phyloP scores from a whole-genome alignment of 2,888 invertebrate species.

The Ormyrus pomaceus region DNA sequence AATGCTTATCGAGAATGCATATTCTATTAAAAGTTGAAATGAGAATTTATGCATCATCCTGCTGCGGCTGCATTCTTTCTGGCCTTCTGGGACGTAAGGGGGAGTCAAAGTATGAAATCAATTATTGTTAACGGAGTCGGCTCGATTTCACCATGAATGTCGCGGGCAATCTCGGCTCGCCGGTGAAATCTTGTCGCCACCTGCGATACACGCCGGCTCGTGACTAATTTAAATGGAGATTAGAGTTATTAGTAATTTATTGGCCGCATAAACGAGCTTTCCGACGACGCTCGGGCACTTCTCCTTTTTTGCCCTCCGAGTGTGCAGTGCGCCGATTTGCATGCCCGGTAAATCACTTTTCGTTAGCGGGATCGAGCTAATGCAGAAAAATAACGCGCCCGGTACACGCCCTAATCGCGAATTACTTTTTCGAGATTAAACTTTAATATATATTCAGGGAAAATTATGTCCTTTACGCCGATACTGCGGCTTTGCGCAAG shows the following conservation, averaged over 20 bases:
- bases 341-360: constrained; percentile 49
- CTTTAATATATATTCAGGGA: background rate
- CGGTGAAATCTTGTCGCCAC: constrained; percentile 51
- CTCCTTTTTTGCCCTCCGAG: constrained; percentile 34
- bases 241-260: constrained; percentile 55
- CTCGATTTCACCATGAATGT: constrained; percentile 58
- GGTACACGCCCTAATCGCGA: constrained; percentile 33
- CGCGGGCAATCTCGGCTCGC: constrained; percentile 57
- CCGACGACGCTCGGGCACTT: background rate
- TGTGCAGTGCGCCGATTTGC: constrained; percentile 34
- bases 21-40: too few relatives aligned
- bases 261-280: constrained; percentile 45
- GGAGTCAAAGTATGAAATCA: constrained; percentile 57
- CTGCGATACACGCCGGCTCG: constrained; percentile 44
- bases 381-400: constrained; percentile 19
- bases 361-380: constrained; percentile 30
- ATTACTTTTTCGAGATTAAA: constrained; percentile 37
- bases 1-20: too few relatives aligned
- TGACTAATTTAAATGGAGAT: constrained; percentile 55
- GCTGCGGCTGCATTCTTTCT: background rate
- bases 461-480: background rate
- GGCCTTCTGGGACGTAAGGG: background rate
- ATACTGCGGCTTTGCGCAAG: background rate
- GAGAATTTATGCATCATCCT: too few relatives aligned
- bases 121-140: constrained; percentile 58